Conservation (phyloP, 2,797 vertebrate species). For the Esox lucius region DNA sequence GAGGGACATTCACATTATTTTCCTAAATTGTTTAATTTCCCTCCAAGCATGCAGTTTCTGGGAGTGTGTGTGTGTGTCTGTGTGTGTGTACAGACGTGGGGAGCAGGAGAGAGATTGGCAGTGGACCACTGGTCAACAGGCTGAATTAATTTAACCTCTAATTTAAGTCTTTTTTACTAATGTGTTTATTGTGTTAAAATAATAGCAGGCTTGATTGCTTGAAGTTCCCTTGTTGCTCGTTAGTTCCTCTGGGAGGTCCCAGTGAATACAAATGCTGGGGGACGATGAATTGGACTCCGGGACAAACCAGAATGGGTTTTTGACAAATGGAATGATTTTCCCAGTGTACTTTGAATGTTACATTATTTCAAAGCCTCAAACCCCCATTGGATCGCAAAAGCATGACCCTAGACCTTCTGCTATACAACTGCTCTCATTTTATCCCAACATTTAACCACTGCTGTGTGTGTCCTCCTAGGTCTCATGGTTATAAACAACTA, state of each 20-base stretch:
- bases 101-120: slow-evolving; percentile 8
- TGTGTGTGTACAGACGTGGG: slow-evolving; percentile 1
- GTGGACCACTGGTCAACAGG: slow-evolving; percentile 39
- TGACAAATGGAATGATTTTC: too few species aligned
- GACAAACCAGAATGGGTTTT: slow-evolving; percentile 22
- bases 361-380: too few species aligned
- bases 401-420: too few species aligned
- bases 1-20: slow-evolving; percentile 53
- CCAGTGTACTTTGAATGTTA: too few species aligned
- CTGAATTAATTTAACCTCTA: slow-evolving; percentile 63
- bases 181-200: slow-evolving; percentile 55
- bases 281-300: slow-evolving; percentile 30
- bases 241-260: slow-evolving; percentile 57
- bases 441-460: too few species aligned
- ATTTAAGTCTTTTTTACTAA: slow-evolving; percentile 48
- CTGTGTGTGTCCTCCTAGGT: too few species aligned
- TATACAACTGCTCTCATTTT: too few species aligned
- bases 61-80: background rate
- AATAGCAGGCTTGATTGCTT: slow-evolving; percentile 64
- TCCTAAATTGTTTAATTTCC: slow-evolving; percentile 61
- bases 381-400: too few species aligned
- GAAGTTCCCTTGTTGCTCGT: slow-evolving; percentile 61
- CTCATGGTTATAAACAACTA: too few species aligned
- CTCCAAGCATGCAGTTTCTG: slow-evolving; percentile 29
- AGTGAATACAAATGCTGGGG: slow-evolving; percentile 61